Conservation (phyloP, 2,888 invertebrate species). For the Tetragonisca angustula region DNA sequence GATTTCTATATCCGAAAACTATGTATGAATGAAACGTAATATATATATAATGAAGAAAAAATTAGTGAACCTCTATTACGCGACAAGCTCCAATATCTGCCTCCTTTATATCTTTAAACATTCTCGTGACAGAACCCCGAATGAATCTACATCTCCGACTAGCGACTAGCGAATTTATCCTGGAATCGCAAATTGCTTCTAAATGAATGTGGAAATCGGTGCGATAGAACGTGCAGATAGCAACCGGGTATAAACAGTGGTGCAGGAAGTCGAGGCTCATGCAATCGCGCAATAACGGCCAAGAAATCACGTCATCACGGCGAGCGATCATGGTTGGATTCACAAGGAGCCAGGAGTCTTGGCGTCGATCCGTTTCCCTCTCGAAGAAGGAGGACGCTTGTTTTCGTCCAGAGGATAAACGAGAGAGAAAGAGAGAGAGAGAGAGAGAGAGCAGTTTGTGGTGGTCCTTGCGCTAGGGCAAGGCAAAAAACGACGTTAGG, state of each 20-base stretch:
- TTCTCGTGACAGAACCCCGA: background rate
- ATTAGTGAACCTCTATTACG: background rate
- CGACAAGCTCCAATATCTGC: background rate
- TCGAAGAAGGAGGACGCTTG: conserved; percentile 42
- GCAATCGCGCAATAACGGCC: conserved; percentile 33
- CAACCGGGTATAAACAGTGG: background rate
- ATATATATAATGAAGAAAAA: background rate
- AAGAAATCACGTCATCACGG: conserved; percentile 55
- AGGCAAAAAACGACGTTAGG: conserved; percentile 77
- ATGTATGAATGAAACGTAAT: background rate
- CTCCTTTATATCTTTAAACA: background rate
- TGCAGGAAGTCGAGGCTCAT: conserved; percentile 1
- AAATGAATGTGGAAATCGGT: background rate
- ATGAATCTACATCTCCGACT: background rate
- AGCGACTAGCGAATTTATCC: background rate
- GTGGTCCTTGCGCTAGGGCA: conserved; percentile 58
- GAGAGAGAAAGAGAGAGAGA: background rate
- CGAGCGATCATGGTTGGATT: conserved; percentile 40
- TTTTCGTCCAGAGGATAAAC: conserved; percentile 60
- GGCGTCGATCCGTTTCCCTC: conserved; percentile 49
- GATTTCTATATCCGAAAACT: background rate
- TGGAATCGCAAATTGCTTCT: background rate
- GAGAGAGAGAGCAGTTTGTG: conserved; percentile 45
- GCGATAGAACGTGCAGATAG: background rate
- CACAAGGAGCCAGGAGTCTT: conserved; percentile 47